A percentile compares a stretch with the other conserved stretches of the same genome.
phyloP scores from a whole-genome alignment of 2,888 invertebrate genomes.

The Pogonocherus hispidulus region DNA sequence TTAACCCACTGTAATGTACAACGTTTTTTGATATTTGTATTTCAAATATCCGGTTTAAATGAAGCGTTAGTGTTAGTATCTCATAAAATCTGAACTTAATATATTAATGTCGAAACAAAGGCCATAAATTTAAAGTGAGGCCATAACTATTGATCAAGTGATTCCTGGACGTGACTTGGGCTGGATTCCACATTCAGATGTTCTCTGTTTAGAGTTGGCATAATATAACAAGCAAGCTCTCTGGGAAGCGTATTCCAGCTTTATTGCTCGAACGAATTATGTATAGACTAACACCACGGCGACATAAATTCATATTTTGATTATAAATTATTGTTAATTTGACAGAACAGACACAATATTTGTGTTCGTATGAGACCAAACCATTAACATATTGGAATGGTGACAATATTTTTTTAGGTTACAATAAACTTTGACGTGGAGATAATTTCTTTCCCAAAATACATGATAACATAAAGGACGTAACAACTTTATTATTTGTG shows the following conservation, averaged over 20 bases:
- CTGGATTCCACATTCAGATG: constrained; percentile 55
- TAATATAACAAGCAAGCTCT: constrained; percentile 44
- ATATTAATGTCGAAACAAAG: constrained; percentile 48
- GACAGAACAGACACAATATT: constrained; percentile 42
- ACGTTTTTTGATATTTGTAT: no score
- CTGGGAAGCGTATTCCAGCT: constrained; percentile 49
- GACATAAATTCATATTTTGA: constrained; percentile 39
- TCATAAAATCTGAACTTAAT: constrained; percentile 46
- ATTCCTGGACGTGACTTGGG: constrained; percentile 57
- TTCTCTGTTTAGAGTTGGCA: constrained; percentile 52
- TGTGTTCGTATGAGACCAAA: constrained; percentile 9
- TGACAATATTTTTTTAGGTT: not conserved
- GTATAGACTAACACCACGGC: constrained; percentile 28
- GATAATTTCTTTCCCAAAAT: no score
- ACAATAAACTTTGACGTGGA: no score
- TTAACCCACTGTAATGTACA: no score
- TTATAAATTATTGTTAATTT: constrained; percentile 41
- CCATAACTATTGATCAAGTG: constrained; percentile 58
- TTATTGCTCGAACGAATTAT: constrained; percentile 48
- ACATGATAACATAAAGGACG: no score
- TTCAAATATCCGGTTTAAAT: constrained; percentile 33
- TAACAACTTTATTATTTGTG: no score
- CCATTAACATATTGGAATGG: no score
- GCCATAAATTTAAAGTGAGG: constrained; percentile 54
- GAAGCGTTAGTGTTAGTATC: constrained; percentile 17